Base-by-base conservation (phyloP, 2,888 invertebrate genomes). In the Ophion costatus region DNA sequence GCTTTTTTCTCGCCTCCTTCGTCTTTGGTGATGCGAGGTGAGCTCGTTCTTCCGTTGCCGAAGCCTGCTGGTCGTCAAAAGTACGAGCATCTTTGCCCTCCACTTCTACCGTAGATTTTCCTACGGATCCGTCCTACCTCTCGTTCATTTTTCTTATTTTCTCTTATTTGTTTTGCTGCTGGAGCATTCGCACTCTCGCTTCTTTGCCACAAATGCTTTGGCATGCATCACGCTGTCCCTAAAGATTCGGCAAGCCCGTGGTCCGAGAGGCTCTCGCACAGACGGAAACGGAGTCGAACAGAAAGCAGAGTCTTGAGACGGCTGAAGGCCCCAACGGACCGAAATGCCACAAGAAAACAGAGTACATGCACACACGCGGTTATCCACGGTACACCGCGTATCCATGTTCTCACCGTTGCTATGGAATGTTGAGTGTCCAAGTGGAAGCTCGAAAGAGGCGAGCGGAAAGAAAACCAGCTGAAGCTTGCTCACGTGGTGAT, bases 201-300 rank as follows among this genome's bases (percentile, higher is more conserved):
- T 80, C 69, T 76, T 66, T 74, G 79, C 85, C 80, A 59, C 86
- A 79, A 90, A 91, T 90, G 88, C 91, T 91, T 89, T 88, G 88
- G 89, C 90, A 90, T 91, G 91, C 90, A 92, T 92, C 91, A 91
- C 87, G 87, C 67, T 84, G 83, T 86, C 86, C 82, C 70, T 79
- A 85, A 75, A 84, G 78, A 81, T 86, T 86, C 80, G 80, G 80
- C 85, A 78, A 83, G 69, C 79, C 81, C 73, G 74, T 59, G 82
- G 83, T 87, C 86, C 87, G 88, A 85, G 81, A 86, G 87, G 86
- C 81, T 82, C 82, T 17, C 51, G 17, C 59, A 56, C 80, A 57
- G 67, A 66, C 67, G 82, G 85, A 79, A 78, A 63, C 59, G 64
- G 59, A 77, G 71, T 74, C 83, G 80, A 83, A 77, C 81, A 42